These are phyloP conservation scores for Andrena marginata DNA, from an alignment of 2,888 invertebrate species.

Conservation along the genomic window DNA sequence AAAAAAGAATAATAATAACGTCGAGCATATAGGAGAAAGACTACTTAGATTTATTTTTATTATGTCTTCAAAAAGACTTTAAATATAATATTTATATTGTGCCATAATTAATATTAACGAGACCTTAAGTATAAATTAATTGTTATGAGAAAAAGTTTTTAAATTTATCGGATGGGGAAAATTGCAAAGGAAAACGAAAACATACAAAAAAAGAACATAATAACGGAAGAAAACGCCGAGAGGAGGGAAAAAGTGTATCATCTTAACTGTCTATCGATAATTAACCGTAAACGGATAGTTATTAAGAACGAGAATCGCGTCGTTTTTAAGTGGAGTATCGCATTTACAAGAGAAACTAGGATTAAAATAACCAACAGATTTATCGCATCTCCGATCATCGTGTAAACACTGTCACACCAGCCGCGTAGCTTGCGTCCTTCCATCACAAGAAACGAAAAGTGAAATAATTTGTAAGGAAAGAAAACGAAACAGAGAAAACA, in stretches of 20 bases:
- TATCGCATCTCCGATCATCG: constrained; percentile 62
- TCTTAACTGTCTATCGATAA: constrained; percentile 73
- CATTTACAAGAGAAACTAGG: constrained; percentile 74
- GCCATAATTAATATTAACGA: constrained; percentile 85
- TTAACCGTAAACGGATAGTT: constrained; percentile 66
- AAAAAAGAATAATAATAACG: constrained; percentile 70
- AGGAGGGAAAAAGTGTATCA: constrained; percentile 66
- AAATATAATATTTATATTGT: constrained; percentile 85
- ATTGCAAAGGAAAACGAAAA: constrained; percentile 76
- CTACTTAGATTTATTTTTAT: constrained; percentile 85
- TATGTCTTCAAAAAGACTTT: constrained; percentile 84
- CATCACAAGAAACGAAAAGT: constrained; percentile 38
- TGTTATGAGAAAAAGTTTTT: constrained; percentile 81
- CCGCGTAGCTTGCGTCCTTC: constrained; percentile 63
- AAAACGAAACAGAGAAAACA: not conserved
- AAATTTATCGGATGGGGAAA: constrained; percentile 82
- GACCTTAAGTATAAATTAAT: constrained; percentile 84
- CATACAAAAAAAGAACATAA: constrained; percentile 50
- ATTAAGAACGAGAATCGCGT: constrained; percentile 59
- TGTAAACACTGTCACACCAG: constrained; percentile 46
- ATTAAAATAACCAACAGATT: constrained; percentile 63
- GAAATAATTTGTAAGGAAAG: constrained; percentile 4
- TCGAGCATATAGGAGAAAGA: constrained; percentile 83
- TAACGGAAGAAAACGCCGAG: constrained; percentile 31
- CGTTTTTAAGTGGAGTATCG: constrained; percentile 65